Percentiles rank a stretch among this genome's conserved stretches.
phyloP scores from a whole-genome alignment of 2,113 vertebrate genomes.

The Gnathonemus longibarbis region DNA sequence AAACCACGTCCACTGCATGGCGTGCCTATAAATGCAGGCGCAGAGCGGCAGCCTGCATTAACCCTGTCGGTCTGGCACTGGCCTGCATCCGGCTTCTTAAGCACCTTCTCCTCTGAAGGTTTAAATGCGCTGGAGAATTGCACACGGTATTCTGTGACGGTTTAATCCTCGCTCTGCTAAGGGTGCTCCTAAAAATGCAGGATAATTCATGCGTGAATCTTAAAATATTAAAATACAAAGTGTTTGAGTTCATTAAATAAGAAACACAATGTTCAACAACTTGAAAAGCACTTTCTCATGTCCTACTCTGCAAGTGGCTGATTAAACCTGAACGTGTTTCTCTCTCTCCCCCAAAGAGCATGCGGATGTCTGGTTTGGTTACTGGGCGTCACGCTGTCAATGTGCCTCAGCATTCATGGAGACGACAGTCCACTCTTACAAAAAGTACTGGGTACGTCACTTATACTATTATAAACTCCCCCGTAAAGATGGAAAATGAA shows the following conservation, averaged over 20 bases:
- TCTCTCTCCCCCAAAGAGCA: background rate
- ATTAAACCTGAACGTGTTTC: background rate
- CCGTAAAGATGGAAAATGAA: background rate
- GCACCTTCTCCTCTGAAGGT: background rate
- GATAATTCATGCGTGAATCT: background rate
- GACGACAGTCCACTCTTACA: background rate
- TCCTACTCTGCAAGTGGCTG: background rate
- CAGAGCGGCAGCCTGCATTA: background rate
- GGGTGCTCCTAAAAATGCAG: background rate
- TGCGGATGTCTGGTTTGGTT: background rate
- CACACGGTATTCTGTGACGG: background rate
- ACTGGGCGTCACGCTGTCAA: background rate
- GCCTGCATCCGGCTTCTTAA: background rate
- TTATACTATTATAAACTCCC: background rate
- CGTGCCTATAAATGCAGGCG: background rate
- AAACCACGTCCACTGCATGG: background rate
- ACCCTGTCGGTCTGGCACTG: background rate
- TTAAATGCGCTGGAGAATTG: background rate
- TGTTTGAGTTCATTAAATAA: background rate
- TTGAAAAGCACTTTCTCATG: background rate
- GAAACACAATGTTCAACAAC: constrained; percentile 5
- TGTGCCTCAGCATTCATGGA: background rate
- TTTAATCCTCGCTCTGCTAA: background rate
- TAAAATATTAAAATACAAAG: background rate
- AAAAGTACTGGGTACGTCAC: background rate